These are phyloP conservation scores for Chrysocyon brachyurus DNA, from an alignment of 2,797 vertebrate species.

Conservation along the genomic window DNA sequence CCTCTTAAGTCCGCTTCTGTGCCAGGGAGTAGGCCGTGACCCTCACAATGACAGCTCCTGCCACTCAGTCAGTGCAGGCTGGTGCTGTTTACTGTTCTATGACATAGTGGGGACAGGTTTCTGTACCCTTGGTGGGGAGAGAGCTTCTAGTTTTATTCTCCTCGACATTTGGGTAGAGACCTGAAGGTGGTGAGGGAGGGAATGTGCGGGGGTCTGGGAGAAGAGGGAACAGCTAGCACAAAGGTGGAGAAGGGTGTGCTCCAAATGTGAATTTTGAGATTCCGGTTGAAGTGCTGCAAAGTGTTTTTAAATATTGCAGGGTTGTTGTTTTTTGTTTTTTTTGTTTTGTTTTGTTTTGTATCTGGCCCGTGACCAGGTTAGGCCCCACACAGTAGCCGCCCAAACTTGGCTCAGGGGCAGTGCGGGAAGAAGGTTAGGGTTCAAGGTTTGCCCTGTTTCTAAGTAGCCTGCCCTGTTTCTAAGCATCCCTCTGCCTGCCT, in stretches of 20 bases:
- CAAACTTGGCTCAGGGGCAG: neutral
- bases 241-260: neutral
- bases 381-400: neutral
- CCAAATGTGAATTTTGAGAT: neutral
- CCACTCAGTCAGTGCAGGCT: neutral
- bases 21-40: neutral
- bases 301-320: neutral
- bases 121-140: neutral
- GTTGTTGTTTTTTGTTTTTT: no score
- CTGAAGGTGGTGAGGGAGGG: no score
- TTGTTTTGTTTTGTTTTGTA: no score
- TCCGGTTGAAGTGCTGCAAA: neutral
- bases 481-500: neutral
- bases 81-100: neutral
- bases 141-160: neutral
- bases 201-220: no score
- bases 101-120: accelerated
- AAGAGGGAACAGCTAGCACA: no score
- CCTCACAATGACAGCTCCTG: neutral
- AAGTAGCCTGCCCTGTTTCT: neutral
- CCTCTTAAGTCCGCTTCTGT: neutral
- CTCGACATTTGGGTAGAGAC: no score
- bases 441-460: neutral
- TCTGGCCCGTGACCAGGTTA: neutral
- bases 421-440: neutral